Evolutionary conservation across 2,888 invertebrate genomes (phyloP).

Genomic region (Peribatodes rhomboidaria): DNA sequence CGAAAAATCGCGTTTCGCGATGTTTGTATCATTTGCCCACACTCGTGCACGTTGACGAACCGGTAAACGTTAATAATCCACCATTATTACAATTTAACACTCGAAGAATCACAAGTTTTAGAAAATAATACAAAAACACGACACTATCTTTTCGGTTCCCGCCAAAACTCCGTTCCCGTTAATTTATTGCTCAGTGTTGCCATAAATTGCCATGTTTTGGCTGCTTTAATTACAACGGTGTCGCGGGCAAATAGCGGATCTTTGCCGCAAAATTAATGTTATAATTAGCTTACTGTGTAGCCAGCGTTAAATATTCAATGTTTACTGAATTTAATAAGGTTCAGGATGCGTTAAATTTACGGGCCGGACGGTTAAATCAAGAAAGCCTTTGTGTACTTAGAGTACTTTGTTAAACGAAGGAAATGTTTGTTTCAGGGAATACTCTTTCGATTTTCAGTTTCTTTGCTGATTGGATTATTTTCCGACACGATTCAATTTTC

Average conservation of each 20-base stretch:
- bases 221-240: constrained; percentile 67
- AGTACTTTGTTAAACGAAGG: not conserved
- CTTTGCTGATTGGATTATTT: not conserved
- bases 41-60: too few species aligned
- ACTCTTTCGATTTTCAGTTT: too few species aligned
- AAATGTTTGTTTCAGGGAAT: not conserved
- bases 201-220: constrained; percentile 68
- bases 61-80: too few species aligned
- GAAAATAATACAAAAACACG: too few species aligned
- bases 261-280: constrained; percentile 60
- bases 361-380: not conserved
- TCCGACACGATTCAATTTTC: too few species aligned
- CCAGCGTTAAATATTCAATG: constrained; percentile 34
- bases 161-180: constrained; percentile 51
- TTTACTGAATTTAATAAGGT: constrained; percentile 36
- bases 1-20: too few species aligned
- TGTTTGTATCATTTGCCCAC: too few species aligned
- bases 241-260: constrained; percentile 59
- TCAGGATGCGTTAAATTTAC: constrained; percentile 25
- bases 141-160: too few species aligned
- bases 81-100: too few species aligned
- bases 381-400: constrained; percentile 4
- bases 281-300: constrained; percentile 51
- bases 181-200: constrained; percentile 67
- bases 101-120: too few species aligned